Evolutionary conservation across 1,140 invertebrate species (phyloP).

Genomic region (Drosophila albomicans): DNA sequence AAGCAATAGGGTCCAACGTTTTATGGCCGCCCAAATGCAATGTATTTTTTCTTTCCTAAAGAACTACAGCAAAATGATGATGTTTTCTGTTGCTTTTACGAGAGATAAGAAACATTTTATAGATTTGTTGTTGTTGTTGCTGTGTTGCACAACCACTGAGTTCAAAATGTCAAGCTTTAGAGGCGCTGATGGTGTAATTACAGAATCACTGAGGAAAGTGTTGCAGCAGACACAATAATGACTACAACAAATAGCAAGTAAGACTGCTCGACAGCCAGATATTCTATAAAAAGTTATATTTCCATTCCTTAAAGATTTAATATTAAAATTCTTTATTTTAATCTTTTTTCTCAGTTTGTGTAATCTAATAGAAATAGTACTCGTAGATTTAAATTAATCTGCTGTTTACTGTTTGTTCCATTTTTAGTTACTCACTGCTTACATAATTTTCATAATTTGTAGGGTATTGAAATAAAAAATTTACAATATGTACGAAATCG

Average conservation of each 20-base stretch:
- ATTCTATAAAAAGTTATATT: slow-evolving; percentile 2
- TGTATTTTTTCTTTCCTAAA: slow-evolving; percentile 40
- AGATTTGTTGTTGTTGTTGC: slow-evolving; percentile 24
- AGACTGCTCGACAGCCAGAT: neutral
- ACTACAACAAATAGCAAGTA: slow-evolving; percentile 31
- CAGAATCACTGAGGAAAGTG: slow-evolving; percentile 54
- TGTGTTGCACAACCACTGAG: slow-evolving; percentile 53
- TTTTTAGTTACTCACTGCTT: neutral
- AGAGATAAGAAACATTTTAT: slow-evolving; percentile 77
- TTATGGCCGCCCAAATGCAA: slow-evolving; percentile 41
- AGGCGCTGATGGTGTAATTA: slow-evolving; percentile 55
- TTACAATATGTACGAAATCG: slow-evolving; percentile 52
- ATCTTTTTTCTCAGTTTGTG: too few species aligned
- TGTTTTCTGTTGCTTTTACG: slow-evolving; percentile 63
- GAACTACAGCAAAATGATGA: slow-evolving; percentile 69
- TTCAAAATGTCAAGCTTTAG: slow-evolving; percentile 74
- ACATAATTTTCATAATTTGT: neutral
- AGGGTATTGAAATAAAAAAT: slow-evolving; percentile 44
- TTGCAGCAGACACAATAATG: slow-evolving; percentile 40
- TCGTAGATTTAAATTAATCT: too few species aligned
- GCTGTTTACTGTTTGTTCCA: too few species aligned
- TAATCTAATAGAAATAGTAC: too few species aligned
- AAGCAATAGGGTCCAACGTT: slow-evolving; percentile 9
- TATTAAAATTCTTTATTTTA: too few species aligned
- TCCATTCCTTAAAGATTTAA: too few species aligned